Conservation (phyloP, 2,888 invertebrate genomes). For the Eristalis intricaria region DNA sequence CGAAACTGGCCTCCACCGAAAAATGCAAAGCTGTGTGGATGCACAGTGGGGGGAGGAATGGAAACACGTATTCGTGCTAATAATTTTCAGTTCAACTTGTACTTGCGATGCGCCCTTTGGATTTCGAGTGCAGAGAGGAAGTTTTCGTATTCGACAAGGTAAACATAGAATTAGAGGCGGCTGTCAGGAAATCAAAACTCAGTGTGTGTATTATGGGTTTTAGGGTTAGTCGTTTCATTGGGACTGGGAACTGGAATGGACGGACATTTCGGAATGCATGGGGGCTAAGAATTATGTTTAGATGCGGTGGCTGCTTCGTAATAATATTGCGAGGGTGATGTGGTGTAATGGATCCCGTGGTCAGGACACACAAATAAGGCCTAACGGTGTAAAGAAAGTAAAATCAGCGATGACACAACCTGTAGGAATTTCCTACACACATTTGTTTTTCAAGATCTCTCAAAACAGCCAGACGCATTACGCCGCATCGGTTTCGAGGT, state of each 20-base stretch:
- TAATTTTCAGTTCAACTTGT: conserved; percentile 50
- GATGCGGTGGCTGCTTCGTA: too few species aligned
- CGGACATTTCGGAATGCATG: too few species aligned
- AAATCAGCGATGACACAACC: too few species aligned
- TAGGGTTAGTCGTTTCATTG: not conserved
- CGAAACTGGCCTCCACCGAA: conserved; percentile 8
- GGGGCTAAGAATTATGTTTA: too few species aligned
- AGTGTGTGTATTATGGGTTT: not conserved
- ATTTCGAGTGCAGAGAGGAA: conserved; percentile 23
- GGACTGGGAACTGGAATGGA: not conserved
- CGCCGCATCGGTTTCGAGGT: too few species aligned
- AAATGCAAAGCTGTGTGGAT: not conserved
- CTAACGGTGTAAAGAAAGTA: too few species aligned
- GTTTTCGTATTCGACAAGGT: conserved; percentile 12
- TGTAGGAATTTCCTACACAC: too few species aligned
- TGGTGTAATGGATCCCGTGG: too few species aligned
- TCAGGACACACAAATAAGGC: too few species aligned
- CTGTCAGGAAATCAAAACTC: not conserved
- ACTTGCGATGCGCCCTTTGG: conserved; percentile 60
- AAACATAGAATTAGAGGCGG: conserved; percentile 22
- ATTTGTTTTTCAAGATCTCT: too few species aligned
- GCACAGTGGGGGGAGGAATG: not conserved
- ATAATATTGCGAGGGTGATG: too few species aligned
- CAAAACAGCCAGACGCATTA: too few species aligned
- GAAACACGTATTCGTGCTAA: conserved; percentile 26